Conservation (phyloP, 2,113 vertebrate genomes). For the Salminus brasiliensis region DNA sequence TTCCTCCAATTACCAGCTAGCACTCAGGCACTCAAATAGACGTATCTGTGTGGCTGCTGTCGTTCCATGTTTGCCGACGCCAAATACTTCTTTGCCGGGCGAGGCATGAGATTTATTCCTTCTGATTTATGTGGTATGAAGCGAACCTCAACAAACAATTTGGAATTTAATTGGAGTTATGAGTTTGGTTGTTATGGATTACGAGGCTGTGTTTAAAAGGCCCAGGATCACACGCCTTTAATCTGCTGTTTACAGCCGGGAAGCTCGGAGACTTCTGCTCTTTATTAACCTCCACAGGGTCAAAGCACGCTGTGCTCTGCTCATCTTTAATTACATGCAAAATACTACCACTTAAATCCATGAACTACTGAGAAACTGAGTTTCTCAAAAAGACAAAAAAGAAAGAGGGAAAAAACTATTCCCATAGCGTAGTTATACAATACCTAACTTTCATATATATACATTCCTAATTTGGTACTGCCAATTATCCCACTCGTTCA, state of each 20-base stretch:
- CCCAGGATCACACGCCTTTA: background rate
- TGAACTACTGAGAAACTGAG: too few relatives aligned
- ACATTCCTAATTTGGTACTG: too few relatives aligned
- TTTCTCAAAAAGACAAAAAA: background rate
- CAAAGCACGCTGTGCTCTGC: background rate
- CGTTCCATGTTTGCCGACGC: background rate
- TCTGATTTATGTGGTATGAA: background rate
- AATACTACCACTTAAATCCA: background rate
- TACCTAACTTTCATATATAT: too few relatives aligned
- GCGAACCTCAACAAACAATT: background rate
- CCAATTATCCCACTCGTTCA: too few relatives aligned
- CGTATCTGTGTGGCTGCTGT: constrained; percentile 6
- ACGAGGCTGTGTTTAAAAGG: background rate
- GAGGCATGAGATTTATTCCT: background rate
- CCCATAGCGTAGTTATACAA: background rate
- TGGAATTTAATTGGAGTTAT: background rate
- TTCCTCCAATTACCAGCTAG: background rate
- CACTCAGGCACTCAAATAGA: constrained; percentile 7
- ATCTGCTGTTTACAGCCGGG: background rate
- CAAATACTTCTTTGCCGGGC: background rate
- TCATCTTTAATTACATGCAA: constrained; percentile 22
- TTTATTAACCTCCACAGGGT: constrained; percentile 22
- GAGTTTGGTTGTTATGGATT: background rate
- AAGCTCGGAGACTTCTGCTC: background rate
- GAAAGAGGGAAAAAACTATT: background rate